Evolutionary conservation across 1,140 invertebrate species (phyloP).

Genomic region (Ceratosolen solmsi): DNA sequence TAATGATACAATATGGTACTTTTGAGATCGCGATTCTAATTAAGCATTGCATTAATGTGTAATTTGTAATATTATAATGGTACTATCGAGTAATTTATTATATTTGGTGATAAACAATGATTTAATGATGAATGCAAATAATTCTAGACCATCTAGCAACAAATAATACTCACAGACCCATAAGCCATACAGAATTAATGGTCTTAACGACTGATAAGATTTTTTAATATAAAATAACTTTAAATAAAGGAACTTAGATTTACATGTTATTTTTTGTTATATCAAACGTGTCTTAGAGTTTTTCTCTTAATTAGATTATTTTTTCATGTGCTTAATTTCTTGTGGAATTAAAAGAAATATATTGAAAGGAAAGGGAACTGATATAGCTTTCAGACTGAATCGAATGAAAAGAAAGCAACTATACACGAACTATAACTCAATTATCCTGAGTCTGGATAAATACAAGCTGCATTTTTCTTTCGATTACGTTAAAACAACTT

Average conservation of each 20-base stretch:
- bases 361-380: constrained; percentile 10
- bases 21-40: too few species aligned
- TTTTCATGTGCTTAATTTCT: background rate
- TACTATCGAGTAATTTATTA: too few species aligned
- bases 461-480: constrained; percentile 52
- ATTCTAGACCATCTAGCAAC: too few species aligned
- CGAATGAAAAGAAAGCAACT: constrained; percentile 69
- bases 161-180: too few species aligned
- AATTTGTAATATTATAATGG: too few species aligned
- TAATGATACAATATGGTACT: too few species aligned
- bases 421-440: constrained; percentile 61
- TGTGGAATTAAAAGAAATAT: background rate
- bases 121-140: too few species aligned
- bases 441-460: constrained; percentile 66
- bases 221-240: background rate
- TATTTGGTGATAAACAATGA: too few species aligned
- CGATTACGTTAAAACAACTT: constrained; percentile 41
- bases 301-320: background rate
- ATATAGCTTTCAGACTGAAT: constrained; percentile 54
- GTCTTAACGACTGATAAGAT: too few species aligned
- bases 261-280: background rate
- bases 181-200: too few species aligned
- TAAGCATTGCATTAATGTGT: too few species aligned
- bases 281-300: background rate
- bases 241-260: background rate